Evolutionary conservation across 92 coral and sea anemone genomes (phyloP).

Genomic region (Hydrozoanthus gracilis): DNA sequence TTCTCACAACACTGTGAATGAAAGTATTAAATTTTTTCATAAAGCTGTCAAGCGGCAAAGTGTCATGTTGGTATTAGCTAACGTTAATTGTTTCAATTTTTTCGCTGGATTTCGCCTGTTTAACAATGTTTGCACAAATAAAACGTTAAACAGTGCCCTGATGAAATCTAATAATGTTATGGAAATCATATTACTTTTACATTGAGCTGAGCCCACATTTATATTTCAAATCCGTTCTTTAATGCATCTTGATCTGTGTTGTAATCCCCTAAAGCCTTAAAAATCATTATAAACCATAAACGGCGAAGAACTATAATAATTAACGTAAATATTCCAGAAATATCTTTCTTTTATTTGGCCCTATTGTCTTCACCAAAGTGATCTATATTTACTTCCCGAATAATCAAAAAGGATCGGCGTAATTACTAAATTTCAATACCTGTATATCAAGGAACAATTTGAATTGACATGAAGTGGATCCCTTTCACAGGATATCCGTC

Average conservation of each 20-base stretch:
- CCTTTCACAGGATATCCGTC: conserved; percentile 9
- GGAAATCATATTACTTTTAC: conserved; percentile 25
- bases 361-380: conserved; percentile 19
- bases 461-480: not conserved
- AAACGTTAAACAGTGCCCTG: conserved; percentile 24
- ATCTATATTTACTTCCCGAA: conserved; percentile 30
- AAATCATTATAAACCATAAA: not conserved
- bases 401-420: conserved; percentile 21
- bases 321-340: conserved; percentile 7
- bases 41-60: conserved; percentile 27
- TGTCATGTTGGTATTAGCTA: conserved; percentile 3
- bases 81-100: conserved; percentile 8
- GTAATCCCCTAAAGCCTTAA: not conserved
- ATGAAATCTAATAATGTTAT: conserved; percentile 20
- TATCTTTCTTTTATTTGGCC: conserved; percentile 7
- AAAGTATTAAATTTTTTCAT: conserved; percentile 23
- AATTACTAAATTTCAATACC: conserved; percentile 45
- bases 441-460: conserved; percentile 15
- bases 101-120: conserved; percentile 8
- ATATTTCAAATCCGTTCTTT: not conserved
- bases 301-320: not conserved
- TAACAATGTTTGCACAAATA: conserved; percentile 34
- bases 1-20: conserved; percentile 28
- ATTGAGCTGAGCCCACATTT: not conserved
- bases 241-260: not conserved